phyloP scores from a whole-genome alignment of 2,113 vertebrate genomes.

The Typhlomys cinereus region DNA sequence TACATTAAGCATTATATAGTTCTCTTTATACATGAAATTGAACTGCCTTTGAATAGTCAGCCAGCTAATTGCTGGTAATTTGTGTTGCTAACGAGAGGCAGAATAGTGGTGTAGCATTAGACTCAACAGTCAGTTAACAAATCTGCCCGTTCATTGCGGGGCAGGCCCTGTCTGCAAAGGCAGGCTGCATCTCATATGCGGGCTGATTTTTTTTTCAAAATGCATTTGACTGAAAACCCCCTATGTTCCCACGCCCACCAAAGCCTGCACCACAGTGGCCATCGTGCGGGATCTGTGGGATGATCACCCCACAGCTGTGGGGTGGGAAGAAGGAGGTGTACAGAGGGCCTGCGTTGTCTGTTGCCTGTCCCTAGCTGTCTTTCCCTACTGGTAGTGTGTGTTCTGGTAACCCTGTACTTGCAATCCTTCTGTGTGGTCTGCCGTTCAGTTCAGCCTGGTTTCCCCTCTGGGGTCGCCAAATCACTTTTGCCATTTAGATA shows the following conservation, averaged over 20 bases:
- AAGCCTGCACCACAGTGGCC: not conserved
- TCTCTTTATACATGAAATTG: constrained; percentile 88
- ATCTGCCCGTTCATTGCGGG: constrained; percentile 86
- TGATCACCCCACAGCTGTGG: not conserved
- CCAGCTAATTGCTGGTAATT: constrained; percentile 91
- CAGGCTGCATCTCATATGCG: constrained; percentile 71
- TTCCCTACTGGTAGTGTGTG: not conserved
- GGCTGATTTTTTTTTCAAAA: constrained; percentile 49
- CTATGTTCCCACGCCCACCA: not conserved
- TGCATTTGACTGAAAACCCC: not conserved
- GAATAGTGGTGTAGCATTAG: constrained; percentile 90
- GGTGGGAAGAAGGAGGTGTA: too few species aligned
- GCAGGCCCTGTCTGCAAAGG: constrained; percentile 78
- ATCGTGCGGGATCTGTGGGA: accelerated
- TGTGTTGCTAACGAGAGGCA: constrained; percentile 90
- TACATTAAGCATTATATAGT: constrained; percentile 90
- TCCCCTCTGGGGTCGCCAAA: not conserved
- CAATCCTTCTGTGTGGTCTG: not conserved
- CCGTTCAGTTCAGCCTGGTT: not conserved
- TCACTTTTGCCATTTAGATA: not conserved
- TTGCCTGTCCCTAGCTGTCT: not conserved
- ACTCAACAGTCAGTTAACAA: constrained; percentile 90
- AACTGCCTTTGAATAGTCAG: constrained; percentile 91
- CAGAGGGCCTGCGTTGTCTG: not conserved
- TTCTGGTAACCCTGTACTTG: not conserved